Evolutionary conservation across 2,797 vertebrate species (phyloP).

Genomic region (Sandelia bainsii): DNA sequence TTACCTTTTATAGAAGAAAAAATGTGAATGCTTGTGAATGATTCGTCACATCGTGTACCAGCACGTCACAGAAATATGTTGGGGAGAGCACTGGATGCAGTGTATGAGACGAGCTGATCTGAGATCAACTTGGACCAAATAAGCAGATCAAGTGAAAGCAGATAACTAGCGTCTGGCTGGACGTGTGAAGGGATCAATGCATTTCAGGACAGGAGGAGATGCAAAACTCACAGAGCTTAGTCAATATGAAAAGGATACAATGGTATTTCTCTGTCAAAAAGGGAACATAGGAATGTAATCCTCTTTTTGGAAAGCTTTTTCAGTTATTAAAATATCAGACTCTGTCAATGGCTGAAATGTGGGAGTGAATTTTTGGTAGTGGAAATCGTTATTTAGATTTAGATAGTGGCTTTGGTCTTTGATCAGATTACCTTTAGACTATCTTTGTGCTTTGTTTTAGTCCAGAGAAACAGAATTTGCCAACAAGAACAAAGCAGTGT

Average conservation of each 20-base stretch:
- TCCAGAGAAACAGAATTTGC: not conserved
- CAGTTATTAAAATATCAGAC: slow-evolving; percentile 55
- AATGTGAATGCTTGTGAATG: not conserved
- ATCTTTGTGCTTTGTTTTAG: slow-evolving; percentile 15
- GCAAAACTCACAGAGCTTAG: slow-evolving; percentile 57
- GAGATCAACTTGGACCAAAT: slow-evolving; percentile 75
- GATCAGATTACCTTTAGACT: slow-evolving; percentile 41
- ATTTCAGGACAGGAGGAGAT: slow-evolving; percentile 71
- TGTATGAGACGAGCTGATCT: slow-evolving; percentile 68
- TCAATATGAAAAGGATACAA: slow-evolving; percentile 60
- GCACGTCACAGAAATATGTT: slow-evolving; percentile 37
- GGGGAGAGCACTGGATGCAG: slow-evolving; percentile 47
- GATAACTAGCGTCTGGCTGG: slow-evolving; percentile 72
- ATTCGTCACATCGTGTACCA: slow-evolving; percentile 1
- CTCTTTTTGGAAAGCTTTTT: slow-evolving; percentile 62
- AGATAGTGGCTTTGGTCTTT: slow-evolving; percentile 23
- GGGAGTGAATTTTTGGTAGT: slow-evolving; percentile 10
- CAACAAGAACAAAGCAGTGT: slow-evolving; percentile 5
- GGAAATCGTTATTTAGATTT: slow-evolving; percentile 42
- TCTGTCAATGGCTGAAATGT: slow-evolving; percentile 36
- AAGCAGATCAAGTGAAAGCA: slow-evolving; percentile 78
- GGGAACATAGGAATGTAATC: slow-evolving; percentile 56
- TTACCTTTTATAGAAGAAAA: not conserved
- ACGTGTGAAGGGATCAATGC: slow-evolving; percentile 75
- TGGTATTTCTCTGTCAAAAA: slow-evolving; percentile 50